Conservation (phyloP, 1,140 invertebrate species). For the Magallana gigas region DNA sequence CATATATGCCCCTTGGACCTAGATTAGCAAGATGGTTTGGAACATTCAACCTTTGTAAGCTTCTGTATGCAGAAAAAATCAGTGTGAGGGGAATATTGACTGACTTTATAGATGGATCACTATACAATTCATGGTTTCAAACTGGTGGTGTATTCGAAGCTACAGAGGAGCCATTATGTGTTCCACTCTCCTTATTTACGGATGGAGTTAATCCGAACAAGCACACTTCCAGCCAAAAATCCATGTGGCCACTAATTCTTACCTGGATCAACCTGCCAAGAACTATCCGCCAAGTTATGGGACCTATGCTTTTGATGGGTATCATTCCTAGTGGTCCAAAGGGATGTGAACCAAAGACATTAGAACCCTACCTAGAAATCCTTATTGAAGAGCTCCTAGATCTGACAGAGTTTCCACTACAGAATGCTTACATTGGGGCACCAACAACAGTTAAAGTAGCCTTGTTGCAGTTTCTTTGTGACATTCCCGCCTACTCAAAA, state of each 20-base stretch:
- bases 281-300: constrained; percentile 1
- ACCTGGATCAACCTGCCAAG: constrained; percentile 24
- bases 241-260: constrained; percentile 33
- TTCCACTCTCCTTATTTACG: constrained; percentile 14
- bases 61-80: constrained; percentile 6
- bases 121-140: not conserved
- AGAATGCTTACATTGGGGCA: constrained; percentile 1
- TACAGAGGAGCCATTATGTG: constrained; percentile 1
- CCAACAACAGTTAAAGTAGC: constrained; percentile 32
- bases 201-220: not conserved
- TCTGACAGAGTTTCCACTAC: not conserved
- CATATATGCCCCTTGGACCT: constrained; percentile 19
- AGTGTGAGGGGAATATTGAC: not conserved
- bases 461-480: constrained; percentile 39
- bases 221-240: not conserved
- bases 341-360: not conserved
- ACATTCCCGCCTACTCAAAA: constrained; percentile 38
- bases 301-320: constrained; percentile 20
- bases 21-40: not conserved
- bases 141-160: not conserved
- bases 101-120: constrained; percentile 6
- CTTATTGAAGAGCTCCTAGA: not conserved
- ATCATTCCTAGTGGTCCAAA: not conserved
- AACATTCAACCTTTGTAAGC: constrained; percentile 11
- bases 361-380: constrained; percentile 20